A percentile compares a stretch with the other conserved stretches of the same genome.
phyloP scores from a whole-genome alignment of 2,797 vertebrate genomes.

The Sebastes taczanowskii region DNA sequence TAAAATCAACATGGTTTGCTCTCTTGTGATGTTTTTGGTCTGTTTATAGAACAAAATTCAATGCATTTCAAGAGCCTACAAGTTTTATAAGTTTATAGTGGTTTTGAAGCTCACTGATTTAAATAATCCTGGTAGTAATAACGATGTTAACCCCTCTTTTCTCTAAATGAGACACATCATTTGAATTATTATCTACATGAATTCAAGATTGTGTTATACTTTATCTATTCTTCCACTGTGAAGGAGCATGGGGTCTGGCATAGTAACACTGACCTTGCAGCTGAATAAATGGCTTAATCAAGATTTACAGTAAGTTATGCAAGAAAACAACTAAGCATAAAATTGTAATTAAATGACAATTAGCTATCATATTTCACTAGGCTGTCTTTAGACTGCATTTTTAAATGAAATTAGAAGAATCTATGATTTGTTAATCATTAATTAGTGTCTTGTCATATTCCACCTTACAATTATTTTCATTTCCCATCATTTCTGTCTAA shows the following conservation, averaged over 20 bases:
- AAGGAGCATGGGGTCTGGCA: background rate
- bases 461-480: background rate
- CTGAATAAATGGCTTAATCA: background rate
- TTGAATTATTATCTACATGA: background rate
- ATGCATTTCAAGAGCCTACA: background rate
- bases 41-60: background rate
- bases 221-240: background rate
- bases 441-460: background rate
- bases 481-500: background rate
- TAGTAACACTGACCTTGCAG: background rate
- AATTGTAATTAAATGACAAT: background rate
- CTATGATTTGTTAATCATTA: background rate
- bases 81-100: background rate
- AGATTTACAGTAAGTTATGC: background rate
- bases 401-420: background rate
- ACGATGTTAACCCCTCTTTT: background rate
- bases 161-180: background rate
- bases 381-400: background rate
- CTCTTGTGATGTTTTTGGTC: background rate
- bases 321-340: background rate
- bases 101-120: background rate
- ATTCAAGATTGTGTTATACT: background rate
- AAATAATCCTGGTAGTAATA: background rate
- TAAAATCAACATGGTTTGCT: background rate
- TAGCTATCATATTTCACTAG: background rate